phyloP scores from a whole-genome alignment of 2,797 vertebrate species.

The Sarcoramphus papa region DNA sequence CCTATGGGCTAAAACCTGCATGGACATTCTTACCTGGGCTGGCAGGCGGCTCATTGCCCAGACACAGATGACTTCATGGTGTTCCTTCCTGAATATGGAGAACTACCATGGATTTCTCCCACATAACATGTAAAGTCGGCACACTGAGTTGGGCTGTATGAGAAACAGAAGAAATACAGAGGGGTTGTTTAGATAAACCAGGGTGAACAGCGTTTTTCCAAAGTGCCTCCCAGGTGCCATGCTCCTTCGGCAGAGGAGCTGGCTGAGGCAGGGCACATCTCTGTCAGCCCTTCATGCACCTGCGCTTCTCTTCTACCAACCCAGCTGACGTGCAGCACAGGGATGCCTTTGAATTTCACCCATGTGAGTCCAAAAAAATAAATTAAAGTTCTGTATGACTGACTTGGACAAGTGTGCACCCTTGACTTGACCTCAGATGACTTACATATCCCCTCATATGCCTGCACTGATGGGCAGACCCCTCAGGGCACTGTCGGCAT shows the following conservation, averaged over 20 bases:
- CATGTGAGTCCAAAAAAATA: neutral
- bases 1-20: neutral
- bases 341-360: neutral
- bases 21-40: neutral
- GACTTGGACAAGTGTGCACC: neutral
- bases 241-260: neutral
- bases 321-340: accelerated
- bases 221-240: neutral
- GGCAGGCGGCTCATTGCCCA: neutral
- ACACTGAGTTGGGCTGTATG: neutral
- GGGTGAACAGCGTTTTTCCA: neutral
- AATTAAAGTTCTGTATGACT: neutral
- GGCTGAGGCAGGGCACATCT: neutral
- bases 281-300: neutral
- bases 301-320: neutral
- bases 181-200: neutral
- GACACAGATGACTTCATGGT: neutral
- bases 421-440: neutral
- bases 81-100: neutral
- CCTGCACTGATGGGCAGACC: neutral
- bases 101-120: neutral
- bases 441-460: neutral
- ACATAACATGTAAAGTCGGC: neutral
- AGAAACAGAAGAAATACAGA: neutral
- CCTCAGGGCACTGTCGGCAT: neutral